Evolutionary conservation across 2,797 vertebrate species (phyloP).

Genomic region (Tapera naevia): DNA sequence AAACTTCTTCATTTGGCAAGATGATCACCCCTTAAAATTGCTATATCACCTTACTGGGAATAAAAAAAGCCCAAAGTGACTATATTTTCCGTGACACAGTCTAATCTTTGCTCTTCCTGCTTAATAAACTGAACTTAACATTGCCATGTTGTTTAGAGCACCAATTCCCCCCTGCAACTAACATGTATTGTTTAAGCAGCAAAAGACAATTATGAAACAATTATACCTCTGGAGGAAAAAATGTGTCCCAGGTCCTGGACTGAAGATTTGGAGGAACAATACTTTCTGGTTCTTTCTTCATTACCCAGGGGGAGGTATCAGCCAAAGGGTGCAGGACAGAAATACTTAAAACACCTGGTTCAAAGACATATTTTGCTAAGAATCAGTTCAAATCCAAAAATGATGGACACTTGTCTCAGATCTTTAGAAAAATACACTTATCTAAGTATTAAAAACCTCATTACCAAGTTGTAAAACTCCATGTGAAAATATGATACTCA

Average conservation of each 20-base stretch:
- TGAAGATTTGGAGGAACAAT: constrained; percentile 85
- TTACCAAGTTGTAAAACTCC: not conserved
- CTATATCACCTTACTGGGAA: not conserved
- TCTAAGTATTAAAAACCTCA: not conserved
- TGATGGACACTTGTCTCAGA: not conserved
- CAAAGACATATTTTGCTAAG: constrained; percentile 24
- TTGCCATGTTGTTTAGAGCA: not conserved
- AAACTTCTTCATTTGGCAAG: not conserved
- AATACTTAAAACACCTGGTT: constrained; percentile 81
- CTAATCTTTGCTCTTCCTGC: not conserved
- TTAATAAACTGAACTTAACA: not conserved
- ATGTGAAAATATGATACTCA: not conserved
- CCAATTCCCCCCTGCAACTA: not conserved
- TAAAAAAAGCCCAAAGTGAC: not conserved
- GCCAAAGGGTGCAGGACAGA: constrained; percentile 84
- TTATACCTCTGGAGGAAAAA: constrained; percentile 81
- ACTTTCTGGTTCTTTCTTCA: constrained; percentile 79
- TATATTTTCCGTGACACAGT: not conserved
- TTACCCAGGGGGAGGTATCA: constrained; percentile 81
- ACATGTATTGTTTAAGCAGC: not conserved
- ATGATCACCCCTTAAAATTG: not conserved
- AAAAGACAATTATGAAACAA: not conserved
- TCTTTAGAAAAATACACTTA: not conserved
- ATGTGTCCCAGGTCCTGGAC: constrained; percentile 77
- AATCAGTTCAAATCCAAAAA: not conserved